Conservation (phyloP, 2,797 vertebrate genomes). For the Natrix natrix region DNA sequence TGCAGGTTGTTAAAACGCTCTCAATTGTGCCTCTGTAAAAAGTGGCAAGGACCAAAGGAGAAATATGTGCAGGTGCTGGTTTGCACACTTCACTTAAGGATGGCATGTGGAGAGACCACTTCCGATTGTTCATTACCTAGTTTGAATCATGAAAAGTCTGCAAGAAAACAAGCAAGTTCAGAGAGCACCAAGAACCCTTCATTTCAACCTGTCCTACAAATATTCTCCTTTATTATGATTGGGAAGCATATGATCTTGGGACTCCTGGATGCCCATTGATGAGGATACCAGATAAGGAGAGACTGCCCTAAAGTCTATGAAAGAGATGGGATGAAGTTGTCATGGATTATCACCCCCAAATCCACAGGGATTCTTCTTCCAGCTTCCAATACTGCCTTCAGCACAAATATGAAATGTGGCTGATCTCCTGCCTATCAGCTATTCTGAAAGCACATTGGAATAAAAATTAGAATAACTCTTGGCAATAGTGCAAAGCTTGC, state of each 20-base stretch:
- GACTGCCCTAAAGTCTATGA: background rate
- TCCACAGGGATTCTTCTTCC: background rate
- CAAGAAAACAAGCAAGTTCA: no score
- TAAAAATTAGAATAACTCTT: background rate
- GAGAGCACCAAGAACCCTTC: background rate
- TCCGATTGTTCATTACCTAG: background rate
- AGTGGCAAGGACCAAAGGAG: no score
- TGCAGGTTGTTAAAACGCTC: no score
- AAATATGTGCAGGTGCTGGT: no score
- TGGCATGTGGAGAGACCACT: no score
- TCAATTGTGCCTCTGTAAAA: no score
- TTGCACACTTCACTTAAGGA: no score
- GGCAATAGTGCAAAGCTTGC: constrained; percentile 10
- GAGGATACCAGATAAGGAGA: no score
- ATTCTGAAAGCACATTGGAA: background rate
- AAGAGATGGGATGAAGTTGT: background rate
- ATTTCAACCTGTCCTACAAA: background rate
- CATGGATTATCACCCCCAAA: background rate
- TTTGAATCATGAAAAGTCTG: background rate
- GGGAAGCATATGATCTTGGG: background rate
- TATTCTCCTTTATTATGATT: background rate
- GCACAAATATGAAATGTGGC: background rate
- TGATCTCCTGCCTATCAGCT: background rate
- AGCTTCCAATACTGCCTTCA: background rate
- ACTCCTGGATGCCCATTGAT: background rate